Percentiles rank a stretch among this genome's conserved stretches.
Conservation (phyloP, 2,888 invertebrate genomes). For the Amphiduros pacificus region DNA sequence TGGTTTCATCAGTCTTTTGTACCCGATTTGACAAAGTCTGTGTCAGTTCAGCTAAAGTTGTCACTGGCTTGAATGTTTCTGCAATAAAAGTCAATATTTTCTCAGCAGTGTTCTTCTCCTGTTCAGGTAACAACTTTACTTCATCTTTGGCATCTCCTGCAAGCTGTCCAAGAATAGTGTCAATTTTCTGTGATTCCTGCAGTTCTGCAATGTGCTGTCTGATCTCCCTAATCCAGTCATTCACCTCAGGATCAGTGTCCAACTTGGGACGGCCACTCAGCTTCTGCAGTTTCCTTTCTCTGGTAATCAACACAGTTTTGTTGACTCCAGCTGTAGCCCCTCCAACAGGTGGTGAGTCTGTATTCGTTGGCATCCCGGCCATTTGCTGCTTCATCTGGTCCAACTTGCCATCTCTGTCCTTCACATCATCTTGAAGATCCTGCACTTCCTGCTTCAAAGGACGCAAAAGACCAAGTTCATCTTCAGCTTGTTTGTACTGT, state of each 20-base stretch:
- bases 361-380: no score
- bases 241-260: neutral
- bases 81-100: neutral
- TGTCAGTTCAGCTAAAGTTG: neutral
- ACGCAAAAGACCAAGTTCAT: no score
- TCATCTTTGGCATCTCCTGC: neutral
- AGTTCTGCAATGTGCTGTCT: neutral
- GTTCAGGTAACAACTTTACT: neutral
- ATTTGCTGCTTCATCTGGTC: no score
- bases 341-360: no score
- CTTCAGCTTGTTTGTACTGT: no score
- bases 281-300: neutral
- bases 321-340: no score
- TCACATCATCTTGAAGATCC: no score
- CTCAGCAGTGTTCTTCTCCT: neutral
- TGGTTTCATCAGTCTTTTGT: neutral
- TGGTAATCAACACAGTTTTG: conserved; percentile 1
- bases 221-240: neutral
- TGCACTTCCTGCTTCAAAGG: no score
- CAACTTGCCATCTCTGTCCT: no score
- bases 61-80: neutral
- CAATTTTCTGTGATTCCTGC: neutral
- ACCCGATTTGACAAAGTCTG: neutral
- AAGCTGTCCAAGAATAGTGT: neutral
- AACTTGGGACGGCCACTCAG: neutral